phyloP scores from a whole-genome alignment of 1,140 invertebrate genomes.

The Drosophila pallidifrons region DNA sequence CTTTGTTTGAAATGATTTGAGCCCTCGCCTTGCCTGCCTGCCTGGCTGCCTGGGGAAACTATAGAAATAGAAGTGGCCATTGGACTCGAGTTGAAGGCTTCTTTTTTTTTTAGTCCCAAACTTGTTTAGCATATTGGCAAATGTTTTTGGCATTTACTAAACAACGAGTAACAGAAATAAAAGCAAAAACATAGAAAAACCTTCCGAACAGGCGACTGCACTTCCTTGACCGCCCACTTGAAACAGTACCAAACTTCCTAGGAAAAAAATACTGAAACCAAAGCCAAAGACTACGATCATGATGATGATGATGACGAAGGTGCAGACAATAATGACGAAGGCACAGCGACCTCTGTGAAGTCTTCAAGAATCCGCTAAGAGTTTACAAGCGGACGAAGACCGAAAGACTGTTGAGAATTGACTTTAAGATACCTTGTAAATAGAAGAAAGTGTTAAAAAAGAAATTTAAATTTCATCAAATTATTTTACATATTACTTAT shows the following conservation, averaged over 20 bases:
- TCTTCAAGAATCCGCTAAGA: constrained; percentile 38
- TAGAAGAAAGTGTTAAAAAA: not conserved
- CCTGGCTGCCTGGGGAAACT: constrained; percentile 50
- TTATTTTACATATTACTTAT: not conserved
- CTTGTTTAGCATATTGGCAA: constrained; percentile 81
- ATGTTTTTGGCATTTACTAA: constrained; percentile 69
- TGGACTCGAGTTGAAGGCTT: not conserved
- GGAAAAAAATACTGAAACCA: constrained; percentile 42
- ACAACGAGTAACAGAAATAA: constrained; percentile 18
- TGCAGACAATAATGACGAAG: constrained; percentile 54
- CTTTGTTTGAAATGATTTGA: constrained; percentile 73
- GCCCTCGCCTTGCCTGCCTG: constrained; percentile 16
- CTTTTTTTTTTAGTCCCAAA: constrained; percentile 34
- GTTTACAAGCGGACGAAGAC: not conserved
- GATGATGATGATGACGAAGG: constrained; percentile 36
- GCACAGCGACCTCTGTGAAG: constrained; percentile 71
- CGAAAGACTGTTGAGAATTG: not conserved
- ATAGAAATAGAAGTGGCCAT: constrained; percentile 69
- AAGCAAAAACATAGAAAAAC: not conserved
- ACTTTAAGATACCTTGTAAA: constrained; percentile 2
- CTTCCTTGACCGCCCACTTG: constrained; percentile 81
- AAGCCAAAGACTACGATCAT: constrained; percentile 35
- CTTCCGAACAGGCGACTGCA: constrained; percentile 45
- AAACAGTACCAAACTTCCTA: constrained; percentile 53
- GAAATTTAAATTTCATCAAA: not conserved